These are phyloP conservation scores for Paedocypris sp. DNA, from an alignment of 2,113 vertebrate genomes.

Conservation along the genomic window DNA sequence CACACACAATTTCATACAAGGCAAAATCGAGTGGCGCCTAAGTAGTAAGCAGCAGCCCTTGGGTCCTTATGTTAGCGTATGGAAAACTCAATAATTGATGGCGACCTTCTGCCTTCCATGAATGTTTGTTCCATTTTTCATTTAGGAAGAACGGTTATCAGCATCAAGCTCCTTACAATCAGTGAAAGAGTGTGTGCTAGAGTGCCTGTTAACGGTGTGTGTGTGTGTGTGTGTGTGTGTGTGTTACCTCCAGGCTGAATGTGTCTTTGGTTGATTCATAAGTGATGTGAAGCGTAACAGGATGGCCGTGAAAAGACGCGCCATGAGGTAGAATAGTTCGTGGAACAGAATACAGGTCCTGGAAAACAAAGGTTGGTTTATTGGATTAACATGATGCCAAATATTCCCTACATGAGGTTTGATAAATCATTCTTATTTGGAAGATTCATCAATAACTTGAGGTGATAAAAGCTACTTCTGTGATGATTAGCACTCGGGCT, in stretches of 20 bases:
- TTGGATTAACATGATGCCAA: too few relatives aligned
- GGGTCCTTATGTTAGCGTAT: not conserved
- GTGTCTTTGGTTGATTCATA: constrained; percentile 98
- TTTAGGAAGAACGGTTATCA: not conserved
- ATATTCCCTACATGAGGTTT: too few relatives aligned
- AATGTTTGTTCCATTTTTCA: not conserved
- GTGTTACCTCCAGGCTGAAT: constrained; percentile 82
- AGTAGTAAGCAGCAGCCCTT: not conserved
- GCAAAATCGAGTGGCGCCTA: not conserved
- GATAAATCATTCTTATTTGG: too few relatives aligned
- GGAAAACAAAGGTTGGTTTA: not conserved
- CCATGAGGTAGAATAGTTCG: constrained; percentile 99
- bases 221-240: not conserved
- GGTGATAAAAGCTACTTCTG: too few relatives aligned
- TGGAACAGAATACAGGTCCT: constrained; percentile 95
- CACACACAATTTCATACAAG: constrained; percentile 37
- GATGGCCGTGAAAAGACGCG: constrained; percentile 94
- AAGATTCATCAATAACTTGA: too few relatives aligned
- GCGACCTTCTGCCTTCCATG: not conserved
- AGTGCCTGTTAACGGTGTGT: not conserved
- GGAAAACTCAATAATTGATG: not conserved
- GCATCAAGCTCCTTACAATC: not conserved
- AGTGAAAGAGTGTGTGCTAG: not conserved
- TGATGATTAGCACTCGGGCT: too few relatives aligned
- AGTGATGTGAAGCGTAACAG: constrained; percentile 86